Conservation (phyloP, 2,888 invertebrate genomes). For the Tubiluchus corallicola region DNA sequence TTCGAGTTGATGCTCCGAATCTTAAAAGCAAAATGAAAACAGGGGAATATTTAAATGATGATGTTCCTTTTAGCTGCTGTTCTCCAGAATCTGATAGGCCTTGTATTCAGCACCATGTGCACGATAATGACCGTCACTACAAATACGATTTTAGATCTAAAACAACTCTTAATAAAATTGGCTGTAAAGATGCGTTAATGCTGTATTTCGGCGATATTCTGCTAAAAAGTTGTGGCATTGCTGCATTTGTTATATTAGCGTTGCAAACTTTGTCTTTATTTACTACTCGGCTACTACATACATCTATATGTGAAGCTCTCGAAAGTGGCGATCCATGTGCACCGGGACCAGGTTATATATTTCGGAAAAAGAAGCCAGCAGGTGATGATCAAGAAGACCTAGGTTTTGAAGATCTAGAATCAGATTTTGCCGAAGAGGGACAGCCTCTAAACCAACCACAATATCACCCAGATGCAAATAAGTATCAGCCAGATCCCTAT, state of each 20-base stretch:
- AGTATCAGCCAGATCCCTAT: no score
- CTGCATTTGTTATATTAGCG: not conserved
- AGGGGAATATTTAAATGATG: conserved; percentile 4
- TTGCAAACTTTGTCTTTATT: not conserved
- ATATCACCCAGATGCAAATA: no score
- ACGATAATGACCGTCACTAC: conserved; percentile 6
- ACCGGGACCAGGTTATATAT: not conserved
- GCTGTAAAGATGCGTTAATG: conserved; percentile 2
- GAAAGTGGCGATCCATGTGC: not conserved
- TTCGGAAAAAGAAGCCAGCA: no score
- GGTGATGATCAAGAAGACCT: no score
- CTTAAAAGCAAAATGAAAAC: no score
- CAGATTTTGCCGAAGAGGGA: no score
- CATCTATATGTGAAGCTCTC: not conserved
- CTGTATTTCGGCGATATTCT: conserved; percentile 7
- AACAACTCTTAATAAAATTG: conserved; percentile 5
- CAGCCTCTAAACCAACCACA: no score
- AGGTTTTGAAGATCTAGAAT: no score
- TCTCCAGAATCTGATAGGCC: conserved; percentile 5
- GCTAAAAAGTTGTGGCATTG: not conserved
- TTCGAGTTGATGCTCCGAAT: no score
- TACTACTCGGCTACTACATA: not conserved
- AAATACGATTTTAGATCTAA: conserved; percentile 6
- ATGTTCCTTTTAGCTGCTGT: conserved; percentile 9
- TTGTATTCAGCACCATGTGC: conserved; percentile 6